phyloP scores from a whole-genome alignment of 2,113 vertebrate species.

The Colistium nudipinnis region DNA sequence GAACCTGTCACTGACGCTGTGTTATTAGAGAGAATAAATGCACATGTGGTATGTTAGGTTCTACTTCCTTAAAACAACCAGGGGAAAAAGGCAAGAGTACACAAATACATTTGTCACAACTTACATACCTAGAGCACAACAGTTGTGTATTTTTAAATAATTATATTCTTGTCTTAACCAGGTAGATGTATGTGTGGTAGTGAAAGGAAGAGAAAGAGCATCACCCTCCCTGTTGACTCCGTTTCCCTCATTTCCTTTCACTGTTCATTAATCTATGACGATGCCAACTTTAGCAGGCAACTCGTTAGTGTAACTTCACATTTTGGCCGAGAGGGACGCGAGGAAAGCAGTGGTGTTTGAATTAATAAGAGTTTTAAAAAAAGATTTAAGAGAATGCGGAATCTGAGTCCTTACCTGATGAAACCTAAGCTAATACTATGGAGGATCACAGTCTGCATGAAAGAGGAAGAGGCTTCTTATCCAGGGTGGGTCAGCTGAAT shows the following conservation, averaged over 20 bases:
- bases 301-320: slow-evolving; percentile 79
- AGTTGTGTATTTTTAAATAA: too few species aligned
- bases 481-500: slow-evolving; percentile 22
- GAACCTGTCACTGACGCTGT: background rate
- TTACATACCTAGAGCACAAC: too few species aligned
- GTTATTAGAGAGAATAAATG: background rate
- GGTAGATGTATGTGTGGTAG: slow-evolving; percentile 22
- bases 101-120: too few species aligned
- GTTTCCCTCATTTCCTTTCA: slow-evolving; percentile 37
- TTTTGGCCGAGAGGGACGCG: slow-evolving; percentile 63
- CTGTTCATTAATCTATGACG: slow-evolving; percentile 47
- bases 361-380: slow-evolving; percentile 73
- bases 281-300: slow-evolving; percentile 70
- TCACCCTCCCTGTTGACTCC: slow-evolving; percentile 21
- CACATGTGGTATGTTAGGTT: background rate
- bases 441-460: slow-evolving; percentile 52
- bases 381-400: slow-evolving; percentile 79
- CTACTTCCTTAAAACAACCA: background rate
- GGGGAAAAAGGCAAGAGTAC: background rate
- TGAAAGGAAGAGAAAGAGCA: too few species aligned
- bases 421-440: slow-evolving; percentile 71
- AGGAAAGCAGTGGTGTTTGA: slow-evolving; percentile 64
- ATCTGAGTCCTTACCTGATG: slow-evolving; percentile 72
- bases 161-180: slow-evolving; percentile 23
- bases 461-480: slow-evolving; percentile 49